These are phyloP conservation scores for Anser cygnoides DNA, from an alignment of 2,113 vertebrate species.

Conservation along the genomic window DNA sequence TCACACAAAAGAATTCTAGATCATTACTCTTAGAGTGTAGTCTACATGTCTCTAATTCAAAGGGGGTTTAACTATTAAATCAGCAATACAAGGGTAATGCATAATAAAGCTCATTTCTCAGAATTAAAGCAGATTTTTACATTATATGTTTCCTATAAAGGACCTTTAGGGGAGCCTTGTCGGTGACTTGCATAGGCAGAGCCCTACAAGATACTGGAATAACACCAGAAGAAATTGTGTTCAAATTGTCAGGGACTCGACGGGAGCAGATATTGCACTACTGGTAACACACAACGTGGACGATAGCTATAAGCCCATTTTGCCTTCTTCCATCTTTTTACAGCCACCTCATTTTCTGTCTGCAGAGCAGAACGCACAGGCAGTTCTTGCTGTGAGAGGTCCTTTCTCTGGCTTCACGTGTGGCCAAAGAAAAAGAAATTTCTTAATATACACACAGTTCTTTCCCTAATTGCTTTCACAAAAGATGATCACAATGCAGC, in stretches of 20 bases:
- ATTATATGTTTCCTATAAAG: neutral
- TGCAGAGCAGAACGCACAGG: neutral
- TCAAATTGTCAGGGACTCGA: neutral
- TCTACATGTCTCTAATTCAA: neutral
- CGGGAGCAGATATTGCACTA: neutral
- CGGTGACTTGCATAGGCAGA: neutral
- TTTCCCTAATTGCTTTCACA: conserved; percentile 8
- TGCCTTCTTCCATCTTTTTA: neutral
- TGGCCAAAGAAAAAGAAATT: neutral
- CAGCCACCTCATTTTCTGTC: neutral
- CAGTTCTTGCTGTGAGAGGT: neutral
- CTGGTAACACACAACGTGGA: neutral
- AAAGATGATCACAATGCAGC: neutral
- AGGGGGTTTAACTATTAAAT: neutral
- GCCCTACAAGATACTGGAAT: neutral
- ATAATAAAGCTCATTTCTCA: neutral
- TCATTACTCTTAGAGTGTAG: neutral
- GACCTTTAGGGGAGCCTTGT: neutral
- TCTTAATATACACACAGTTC: neutral
- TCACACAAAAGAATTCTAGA: neutral
- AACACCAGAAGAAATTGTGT: neutral
- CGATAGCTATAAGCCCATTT: neutral
- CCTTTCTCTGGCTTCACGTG: neutral
- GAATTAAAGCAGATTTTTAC: neutral
- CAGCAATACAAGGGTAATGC: neutral